Conservation (phyloP, 2,113 vertebrate species). For the Aldabrachelys gigantea region DNA sequence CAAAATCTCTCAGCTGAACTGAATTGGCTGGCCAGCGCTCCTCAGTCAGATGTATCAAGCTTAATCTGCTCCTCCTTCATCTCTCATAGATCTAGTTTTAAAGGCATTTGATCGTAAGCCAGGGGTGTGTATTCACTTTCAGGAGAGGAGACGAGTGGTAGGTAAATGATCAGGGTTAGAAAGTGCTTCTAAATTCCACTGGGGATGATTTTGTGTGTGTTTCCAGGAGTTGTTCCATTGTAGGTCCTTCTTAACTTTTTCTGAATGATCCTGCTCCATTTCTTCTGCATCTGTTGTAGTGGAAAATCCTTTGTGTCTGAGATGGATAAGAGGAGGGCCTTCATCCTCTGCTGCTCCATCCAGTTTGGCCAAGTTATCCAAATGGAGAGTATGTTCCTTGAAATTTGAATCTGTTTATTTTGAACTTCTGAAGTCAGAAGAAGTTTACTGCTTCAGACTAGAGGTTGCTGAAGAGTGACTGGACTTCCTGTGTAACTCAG, state of each 20-base stretch:
- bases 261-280: slow-evolving; percentile 16
- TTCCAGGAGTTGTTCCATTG: not conserved
- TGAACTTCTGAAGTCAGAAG: not conserved
- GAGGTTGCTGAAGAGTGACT: not conserved
- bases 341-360: slow-evolving; percentile 47
- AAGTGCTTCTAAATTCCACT: not conserved
- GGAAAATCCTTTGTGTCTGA: slow-evolving; percentile 56
- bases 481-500: not conserved
- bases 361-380: slow-evolving; percentile 22
- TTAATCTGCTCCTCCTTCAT: not conserved
- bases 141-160: not conserved
- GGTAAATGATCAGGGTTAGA: not conserved
- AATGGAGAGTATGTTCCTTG: too few species aligned
- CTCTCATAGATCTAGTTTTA: not conserved
- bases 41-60: not conserved
- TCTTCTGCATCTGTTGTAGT: slow-evolving; percentile 39
- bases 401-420: slow-evolving; percentile 33
- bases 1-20: not conserved
- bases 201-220: not conserved
- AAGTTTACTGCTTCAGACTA: slow-evolving; percentile 23
- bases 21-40: not conserved
- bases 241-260: not conserved
- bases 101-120: too few species aligned
- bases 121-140: not conserved
- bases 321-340: slow-evolving; percentile 4